Conservation (phyloP, 2,888 invertebrate genomes). For the Agonopterix arenella region DNA sequence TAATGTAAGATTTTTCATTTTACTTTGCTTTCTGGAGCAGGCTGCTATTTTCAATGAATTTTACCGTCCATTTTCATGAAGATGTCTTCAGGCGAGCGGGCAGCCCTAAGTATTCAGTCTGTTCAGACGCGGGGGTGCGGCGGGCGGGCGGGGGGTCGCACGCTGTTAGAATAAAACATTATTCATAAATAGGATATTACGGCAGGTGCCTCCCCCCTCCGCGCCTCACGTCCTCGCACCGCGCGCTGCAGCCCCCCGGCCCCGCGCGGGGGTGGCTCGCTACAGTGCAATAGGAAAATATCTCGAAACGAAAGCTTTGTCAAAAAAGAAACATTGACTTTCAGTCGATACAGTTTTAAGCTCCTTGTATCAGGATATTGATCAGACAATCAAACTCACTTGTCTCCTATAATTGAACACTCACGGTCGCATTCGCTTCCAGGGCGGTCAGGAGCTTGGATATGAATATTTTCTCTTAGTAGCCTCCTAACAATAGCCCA, state of each 20-base stretch:
- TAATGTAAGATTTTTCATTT: no score
- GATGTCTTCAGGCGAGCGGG: slow-evolving; percentile 3
- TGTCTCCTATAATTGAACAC: no score
- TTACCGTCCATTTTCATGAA: no score
- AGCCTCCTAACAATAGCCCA: no score
- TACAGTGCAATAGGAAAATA: slow-evolving; percentile 15
- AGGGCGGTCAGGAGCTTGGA: no score
- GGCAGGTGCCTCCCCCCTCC: slow-evolving; percentile 39
- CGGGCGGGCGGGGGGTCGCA: slow-evolving; percentile 41
- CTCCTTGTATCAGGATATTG: no score
- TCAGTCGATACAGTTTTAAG: no score
- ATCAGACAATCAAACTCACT: no score
- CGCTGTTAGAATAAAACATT: slow-evolving; percentile 76
- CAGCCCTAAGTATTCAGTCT: slow-evolving; percentile 30
- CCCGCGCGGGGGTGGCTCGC: background rate
- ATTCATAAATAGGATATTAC: slow-evolving; percentile 76
- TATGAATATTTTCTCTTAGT: no score
- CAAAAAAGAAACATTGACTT: background rate
- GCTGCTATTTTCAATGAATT: no score
- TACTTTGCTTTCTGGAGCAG: no score
- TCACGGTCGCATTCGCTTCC: no score
- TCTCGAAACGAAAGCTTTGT: slow-evolving; percentile 1
- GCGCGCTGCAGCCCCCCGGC: background rate
- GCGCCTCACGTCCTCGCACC: background rate
- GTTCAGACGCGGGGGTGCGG: slow-evolving; percentile 7